These are phyloP conservation scores for Temnothorax ravouxi DNA, from an alignment of 2,888 invertebrate genomes.

Conservation along the genomic window DNA sequence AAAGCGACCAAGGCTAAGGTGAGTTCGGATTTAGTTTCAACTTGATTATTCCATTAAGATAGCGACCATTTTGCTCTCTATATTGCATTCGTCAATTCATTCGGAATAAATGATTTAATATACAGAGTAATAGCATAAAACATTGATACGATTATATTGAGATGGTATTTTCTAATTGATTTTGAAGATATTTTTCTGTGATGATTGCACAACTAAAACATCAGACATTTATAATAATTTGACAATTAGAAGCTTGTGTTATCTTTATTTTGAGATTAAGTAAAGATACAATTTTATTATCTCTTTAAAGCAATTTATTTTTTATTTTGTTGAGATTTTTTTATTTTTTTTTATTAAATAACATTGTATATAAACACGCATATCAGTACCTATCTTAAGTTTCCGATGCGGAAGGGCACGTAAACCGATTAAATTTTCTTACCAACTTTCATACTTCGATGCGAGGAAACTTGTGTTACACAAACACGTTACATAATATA, in stretches of 20 bases:
- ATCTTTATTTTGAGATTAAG: not conserved
- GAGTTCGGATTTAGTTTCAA: slow-evolving; percentile 55
- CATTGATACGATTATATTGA: not conserved
- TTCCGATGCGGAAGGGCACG: not conserved
- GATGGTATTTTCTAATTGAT: not conserved
- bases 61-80: not conserved
- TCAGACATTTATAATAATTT: not conserved
- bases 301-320: not conserved
- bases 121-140: not conserved
- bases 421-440: slow-evolving; percentile 25
- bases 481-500: not conserved
- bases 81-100: not conserved
- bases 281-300: not conserved
- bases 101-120: not conserved
- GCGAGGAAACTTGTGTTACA: not conserved
- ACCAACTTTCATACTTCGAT: not conserved
- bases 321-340: not conserved
- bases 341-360: slow-evolving; percentile 1
- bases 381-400: not conserved
- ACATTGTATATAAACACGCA: not conserved
- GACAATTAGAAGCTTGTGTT: not conserved
- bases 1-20: slow-evolving; percentile 99
- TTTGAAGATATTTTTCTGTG: not conserved
- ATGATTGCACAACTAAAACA: not conserved
- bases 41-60: slow-evolving; percentile 38